phyloP scores from a whole-genome alignment of 1,140 invertebrate genomes.

The Steinernema feltiae region DNA sequence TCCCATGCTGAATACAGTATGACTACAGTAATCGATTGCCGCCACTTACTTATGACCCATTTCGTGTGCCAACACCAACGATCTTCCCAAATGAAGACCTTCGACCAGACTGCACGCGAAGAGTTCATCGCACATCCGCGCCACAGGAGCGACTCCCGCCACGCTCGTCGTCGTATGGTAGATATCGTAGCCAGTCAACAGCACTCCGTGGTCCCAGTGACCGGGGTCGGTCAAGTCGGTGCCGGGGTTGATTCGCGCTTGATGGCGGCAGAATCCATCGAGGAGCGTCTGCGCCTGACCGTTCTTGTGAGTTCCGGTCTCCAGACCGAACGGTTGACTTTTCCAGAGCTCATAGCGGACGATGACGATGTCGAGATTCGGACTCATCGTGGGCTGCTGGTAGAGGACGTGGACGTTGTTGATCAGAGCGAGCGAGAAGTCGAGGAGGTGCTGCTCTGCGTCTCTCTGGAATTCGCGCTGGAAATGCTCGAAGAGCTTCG shows the following conservation, averaged over 20 bases:
- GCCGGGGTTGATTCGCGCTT: conserved; percentile 56
- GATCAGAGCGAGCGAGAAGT: conserved; percentile 54
- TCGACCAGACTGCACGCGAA: conserved; percentile 56
- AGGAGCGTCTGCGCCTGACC: conserved; percentile 55
- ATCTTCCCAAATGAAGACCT: conserved; percentile 53
- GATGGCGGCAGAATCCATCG: conserved; percentile 55
- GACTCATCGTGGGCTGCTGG: conserved; percentile 54
- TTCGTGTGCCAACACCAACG: conserved; percentile 56
- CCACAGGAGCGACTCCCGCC: conserved; percentile 55
- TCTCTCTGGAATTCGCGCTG: conserved; percentile 47
- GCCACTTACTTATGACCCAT: conserved; percentile 55
- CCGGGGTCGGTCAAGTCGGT: conserved; percentile 51
- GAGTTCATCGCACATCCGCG: conserved; percentile 57
- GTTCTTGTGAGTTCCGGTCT: conserved; percentile 53
- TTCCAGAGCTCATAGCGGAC: conserved; percentile 58
- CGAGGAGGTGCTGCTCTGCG: conserved; percentile 54
- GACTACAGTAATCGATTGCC: not conserved
- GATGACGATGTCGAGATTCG: conserved; percentile 57
- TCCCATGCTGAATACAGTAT: conserved; percentile 47
- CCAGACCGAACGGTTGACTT: conserved; percentile 49
- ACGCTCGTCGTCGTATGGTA: conserved; percentile 56
- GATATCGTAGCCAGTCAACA: conserved; percentile 61
- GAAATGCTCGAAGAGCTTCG: conserved; percentile 55
- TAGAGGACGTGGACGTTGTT: conserved; percentile 57
- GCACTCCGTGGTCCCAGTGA: conserved; percentile 64